Conservation (phyloP, 2,888 invertebrate genomes). For the Epiblema foenella region DNA sequence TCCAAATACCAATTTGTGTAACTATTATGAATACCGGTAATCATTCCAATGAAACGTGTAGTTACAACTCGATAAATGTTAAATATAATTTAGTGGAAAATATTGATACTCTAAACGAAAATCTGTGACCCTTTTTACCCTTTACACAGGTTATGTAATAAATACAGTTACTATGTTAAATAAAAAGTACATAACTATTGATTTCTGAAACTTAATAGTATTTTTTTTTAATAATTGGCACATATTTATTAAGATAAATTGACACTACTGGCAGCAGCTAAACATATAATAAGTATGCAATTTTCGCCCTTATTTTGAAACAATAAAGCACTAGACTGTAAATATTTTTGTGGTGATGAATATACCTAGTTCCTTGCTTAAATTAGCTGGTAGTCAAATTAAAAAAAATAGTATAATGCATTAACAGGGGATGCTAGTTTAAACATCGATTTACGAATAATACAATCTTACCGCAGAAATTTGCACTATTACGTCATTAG, state of each 20-base stretch:
- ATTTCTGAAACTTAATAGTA: too few species aligned
- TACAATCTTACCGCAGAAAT: neutral
- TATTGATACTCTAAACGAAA: neutral
- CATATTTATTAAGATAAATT: neutral
- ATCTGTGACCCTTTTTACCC: slow-evolving; percentile 10
- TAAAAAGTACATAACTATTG: too few species aligned
- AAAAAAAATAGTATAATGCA: too few species aligned
- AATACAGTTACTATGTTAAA: neutral
- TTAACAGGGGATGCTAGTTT: neutral
- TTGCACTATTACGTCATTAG: neutral
- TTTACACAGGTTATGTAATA: neutral
- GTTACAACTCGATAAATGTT: neutral
- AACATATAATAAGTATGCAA: too few species aligned
- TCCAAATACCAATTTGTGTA: slow-evolving; percentile 29
- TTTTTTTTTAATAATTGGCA: too few species aligned
- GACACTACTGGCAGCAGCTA: neutral
- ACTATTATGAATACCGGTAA: slow-evolving; percentile 10
- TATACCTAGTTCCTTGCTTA: too few species aligned
- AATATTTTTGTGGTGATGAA: too few species aligned
- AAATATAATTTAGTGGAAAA: slow-evolving; percentile 13
- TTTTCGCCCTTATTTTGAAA: too few species aligned
- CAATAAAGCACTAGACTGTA: too few species aligned
- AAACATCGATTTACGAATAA: neutral
- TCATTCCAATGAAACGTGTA: slow-evolving; percentile 17
- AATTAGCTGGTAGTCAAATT: neutral